phyloP scores from a whole-genome alignment of 2,797 vertebrate genomes.

The Tiaroga cobitis region DNA sequence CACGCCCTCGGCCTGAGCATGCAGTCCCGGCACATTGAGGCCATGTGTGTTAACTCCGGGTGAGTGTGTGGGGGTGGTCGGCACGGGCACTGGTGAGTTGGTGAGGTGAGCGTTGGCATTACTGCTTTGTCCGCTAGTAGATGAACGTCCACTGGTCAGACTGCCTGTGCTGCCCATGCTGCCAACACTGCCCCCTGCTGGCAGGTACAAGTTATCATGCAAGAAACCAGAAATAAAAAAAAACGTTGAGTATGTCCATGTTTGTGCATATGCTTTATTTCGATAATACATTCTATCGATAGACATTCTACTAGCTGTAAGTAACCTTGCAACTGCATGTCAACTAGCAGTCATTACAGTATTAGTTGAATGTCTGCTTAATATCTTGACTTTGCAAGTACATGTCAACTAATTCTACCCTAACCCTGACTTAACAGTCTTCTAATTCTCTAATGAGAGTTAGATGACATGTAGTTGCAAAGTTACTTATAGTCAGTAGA shows the following conservation, averaged over 20 bases:
- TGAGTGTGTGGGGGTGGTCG: conserved; percentile 62
- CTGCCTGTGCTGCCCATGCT: conserved; percentile 89
- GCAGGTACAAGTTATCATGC: not conserved
- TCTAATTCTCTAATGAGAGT: not conserved
- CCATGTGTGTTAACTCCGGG: conserved; percentile 78
- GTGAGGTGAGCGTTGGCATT: conserved; percentile 62
- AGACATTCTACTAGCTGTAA: not conserved
- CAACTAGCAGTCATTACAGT: not conserved
- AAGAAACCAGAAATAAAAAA: not conserved
- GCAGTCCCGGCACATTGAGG: conserved; percentile 85
- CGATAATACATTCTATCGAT: not conserved
- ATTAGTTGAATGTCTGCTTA: too few relatives aligned
- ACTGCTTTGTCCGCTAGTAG: conserved; percentile 77
- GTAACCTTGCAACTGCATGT: not conserved
- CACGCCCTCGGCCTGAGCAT: conserved; percentile 90
- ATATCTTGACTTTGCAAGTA: not conserved
- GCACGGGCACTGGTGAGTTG: conserved; percentile 59
- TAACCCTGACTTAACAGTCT: not conserved
- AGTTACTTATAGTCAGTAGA: not conserved
- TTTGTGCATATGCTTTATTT: not conserved
- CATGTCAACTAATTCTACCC: not conserved
- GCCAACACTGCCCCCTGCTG: conserved; percentile 87
- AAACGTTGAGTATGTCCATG: not conserved
- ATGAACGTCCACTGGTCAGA: conserved; percentile 80
- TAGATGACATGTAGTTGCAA: not conserved